A percentile compares a stretch with the other conserved stretches of the same genome.
These are phyloP conservation scores for Drosophila falleni DNA, from an alignment of 2,888 invertebrate genomes.

Conservation along the genomic window DNA sequence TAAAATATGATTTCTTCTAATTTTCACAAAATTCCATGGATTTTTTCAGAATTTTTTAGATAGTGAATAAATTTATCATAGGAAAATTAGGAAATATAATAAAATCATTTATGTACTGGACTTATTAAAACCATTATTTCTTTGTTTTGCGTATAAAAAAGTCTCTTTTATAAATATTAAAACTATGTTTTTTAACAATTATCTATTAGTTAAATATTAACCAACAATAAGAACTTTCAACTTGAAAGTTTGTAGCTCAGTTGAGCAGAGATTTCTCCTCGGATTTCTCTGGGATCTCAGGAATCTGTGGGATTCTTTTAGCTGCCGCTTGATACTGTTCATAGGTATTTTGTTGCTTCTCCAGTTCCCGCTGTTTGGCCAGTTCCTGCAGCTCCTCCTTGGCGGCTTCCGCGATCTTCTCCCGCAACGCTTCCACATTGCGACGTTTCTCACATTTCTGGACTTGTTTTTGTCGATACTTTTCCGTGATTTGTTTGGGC, in stretches of 20 bases:
- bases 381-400: slow-evolving; percentile 72
- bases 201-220: slow-evolving; percentile 67
- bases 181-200: slow-evolving; percentile 25
- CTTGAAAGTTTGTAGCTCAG: slow-evolving; percentile 1
- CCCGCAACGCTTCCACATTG: slow-evolving; percentile 68
- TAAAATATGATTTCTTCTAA: too few species aligned
- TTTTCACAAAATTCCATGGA: too few species aligned
- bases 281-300: slow-evolving; percentile 1
- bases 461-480: slow-evolving; percentile 69
- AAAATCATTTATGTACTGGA: too few species aligned
- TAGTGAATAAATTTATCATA: too few species aligned
- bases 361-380: slow-evolving; percentile 61
- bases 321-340: slow-evolving; percentile 62
- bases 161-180: slow-evolving; percentile 11
- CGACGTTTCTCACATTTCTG: slow-evolving; percentile 74
- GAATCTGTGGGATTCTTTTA: neutral
- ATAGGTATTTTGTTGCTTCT: slow-evolving; percentile 65
- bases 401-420: slow-evolving; percentile 79
- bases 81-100: too few species aligned
- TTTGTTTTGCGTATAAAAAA: neutral
- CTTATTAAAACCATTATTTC: slow-evolving; percentile 34
- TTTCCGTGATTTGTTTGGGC: slow-evolving; percentile 63
- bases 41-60: too few species aligned
- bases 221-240: slow-evolving; percentile 35
- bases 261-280: neutral